Evolutionary conservation across 2,888 invertebrate species (phyloP).

Genomic region (Lithophane socia): DNA sequence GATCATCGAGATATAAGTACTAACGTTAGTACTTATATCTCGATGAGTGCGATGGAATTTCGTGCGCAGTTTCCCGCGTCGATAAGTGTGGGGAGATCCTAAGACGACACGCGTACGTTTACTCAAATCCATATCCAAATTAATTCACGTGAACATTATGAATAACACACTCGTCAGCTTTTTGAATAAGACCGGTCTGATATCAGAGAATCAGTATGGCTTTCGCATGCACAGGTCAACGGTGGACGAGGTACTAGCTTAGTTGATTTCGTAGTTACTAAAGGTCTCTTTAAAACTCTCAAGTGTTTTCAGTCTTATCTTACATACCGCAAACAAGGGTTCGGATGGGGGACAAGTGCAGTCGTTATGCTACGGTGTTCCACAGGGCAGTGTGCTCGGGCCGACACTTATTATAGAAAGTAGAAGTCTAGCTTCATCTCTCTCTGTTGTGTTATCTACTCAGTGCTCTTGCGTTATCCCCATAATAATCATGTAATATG

Average conservation of each 20-base stretch:
- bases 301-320: not conserved
- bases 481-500: conserved; percentile 26
- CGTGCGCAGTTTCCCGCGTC: not conserved
- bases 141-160: not conserved
- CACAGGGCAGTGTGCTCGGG: not conserved
- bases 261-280: not conserved
- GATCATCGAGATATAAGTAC: too few species aligned
- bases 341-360: not conserved
- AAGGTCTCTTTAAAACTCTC: not conserved
- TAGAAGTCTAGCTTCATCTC: not conserved
- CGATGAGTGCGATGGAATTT: not conserved
- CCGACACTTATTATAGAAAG: not conserved
- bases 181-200: not conserved
- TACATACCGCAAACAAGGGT: not conserved
- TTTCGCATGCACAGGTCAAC: not conserved
- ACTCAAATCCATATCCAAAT: not conserved
- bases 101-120: not conserved
- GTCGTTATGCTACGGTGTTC: not conserved
- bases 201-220: not conserved
- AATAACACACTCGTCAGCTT: not conserved
- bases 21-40: too few species aligned
- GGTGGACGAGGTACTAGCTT: not conserved
- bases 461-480: conserved; percentile 3
- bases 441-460: conserved; percentile 29
- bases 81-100: not conserved